These are phyloP conservation scores for Lasioglossum villosulum DNA, from an alignment of 2,888 invertebrate genomes.

Conservation along the genomic window DNA sequence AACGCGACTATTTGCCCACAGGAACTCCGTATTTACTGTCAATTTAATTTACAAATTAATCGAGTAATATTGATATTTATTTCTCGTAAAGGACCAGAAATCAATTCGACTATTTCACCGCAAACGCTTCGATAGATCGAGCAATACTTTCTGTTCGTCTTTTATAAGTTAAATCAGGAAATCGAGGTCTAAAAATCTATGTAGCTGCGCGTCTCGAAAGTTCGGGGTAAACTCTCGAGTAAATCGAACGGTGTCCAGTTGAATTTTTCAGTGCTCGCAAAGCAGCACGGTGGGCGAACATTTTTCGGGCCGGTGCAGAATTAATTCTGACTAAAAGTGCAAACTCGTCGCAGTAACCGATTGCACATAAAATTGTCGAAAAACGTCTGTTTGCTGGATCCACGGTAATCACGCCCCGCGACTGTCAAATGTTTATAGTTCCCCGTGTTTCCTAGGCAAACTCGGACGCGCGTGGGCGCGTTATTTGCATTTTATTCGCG, in stretches of 20 bases:
- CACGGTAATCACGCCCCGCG: slow-evolving; percentile 18
- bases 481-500: slow-evolving; percentile 66
- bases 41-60: no score
- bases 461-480: slow-evolving; percentile 46
- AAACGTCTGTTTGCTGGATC: slow-evolving; percentile 32
- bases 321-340: not conserved
- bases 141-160: not conserved
- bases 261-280: not conserved
- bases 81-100: no score
- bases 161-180: not conserved
- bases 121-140: not conserved
- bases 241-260: not conserved
- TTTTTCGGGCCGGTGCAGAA: not conserved
- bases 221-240: not conserved
- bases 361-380: not conserved
- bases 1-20: no score
- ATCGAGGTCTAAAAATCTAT: not conserved
- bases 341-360: not conserved
- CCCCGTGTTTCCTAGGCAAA: slow-evolving; percentile 54
- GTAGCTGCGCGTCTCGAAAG: not conserved
- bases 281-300: not conserved
- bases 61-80: no score
- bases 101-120: no score
- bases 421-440: slow-evolving; percentile 68
- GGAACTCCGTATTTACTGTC: no score